Conservation (phyloP, 92 coral and sea anemone species). For the Paramuricea clavata region DNA sequence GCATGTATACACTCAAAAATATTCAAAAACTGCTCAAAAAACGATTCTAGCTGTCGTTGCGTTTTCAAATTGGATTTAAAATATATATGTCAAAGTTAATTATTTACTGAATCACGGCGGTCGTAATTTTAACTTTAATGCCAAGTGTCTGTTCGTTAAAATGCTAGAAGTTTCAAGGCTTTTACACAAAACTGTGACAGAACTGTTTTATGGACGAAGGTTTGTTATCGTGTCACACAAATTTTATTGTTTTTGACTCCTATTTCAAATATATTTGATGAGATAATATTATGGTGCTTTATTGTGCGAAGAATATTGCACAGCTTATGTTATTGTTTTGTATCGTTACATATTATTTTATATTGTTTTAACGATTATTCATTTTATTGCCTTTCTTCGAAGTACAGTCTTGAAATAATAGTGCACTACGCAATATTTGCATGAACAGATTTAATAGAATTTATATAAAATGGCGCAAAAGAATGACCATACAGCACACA, state of each 20-base stretch:
- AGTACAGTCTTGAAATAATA: background rate
- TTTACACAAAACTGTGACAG: background rate
- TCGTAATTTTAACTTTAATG: conserved; percentile 1
- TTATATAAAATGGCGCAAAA: background rate
- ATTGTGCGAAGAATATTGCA: background rate
- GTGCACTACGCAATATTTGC: background rate
- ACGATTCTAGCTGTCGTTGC: background rate
- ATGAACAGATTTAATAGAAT: background rate
- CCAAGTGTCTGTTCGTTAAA: conserved; percentile 15
- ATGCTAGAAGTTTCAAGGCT: background rate
- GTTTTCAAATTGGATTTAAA: conserved; percentile 26
- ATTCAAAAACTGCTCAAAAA: background rate
- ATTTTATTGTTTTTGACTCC: background rate
- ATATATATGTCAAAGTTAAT: conserved; percentile 29
- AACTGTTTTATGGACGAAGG: background rate
- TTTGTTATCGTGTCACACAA: background rate
- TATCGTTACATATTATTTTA: conserved; percentile 20
- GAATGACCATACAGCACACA: too few relatives aligned
- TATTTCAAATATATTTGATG: background rate
- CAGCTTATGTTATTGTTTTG: background rate
- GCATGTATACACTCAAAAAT: background rate
- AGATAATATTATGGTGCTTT: background rate
- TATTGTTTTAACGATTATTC: background rate
- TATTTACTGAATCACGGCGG: background rate
- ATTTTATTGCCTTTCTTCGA: conserved; percentile 5